phyloP scores from a whole-genome alignment of 2,888 invertebrate species.

The Drosophila nigricruria region DNA sequence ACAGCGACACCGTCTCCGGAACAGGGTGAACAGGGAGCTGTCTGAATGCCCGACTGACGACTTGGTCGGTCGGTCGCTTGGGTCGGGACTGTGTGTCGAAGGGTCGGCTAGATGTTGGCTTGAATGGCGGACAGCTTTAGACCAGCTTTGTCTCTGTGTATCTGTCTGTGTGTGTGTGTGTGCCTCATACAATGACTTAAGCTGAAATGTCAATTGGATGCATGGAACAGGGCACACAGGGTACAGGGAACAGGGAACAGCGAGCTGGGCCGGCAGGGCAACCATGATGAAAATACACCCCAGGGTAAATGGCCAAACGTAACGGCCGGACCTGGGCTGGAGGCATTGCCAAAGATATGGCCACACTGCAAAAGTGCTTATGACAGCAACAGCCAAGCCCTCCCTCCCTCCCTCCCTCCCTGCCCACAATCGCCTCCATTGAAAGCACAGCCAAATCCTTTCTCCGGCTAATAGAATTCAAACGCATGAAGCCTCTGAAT shows the following conservation, averaged over 20 bases:
- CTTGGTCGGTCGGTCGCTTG: background rate
- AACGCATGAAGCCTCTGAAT: conserved; percentile 78
- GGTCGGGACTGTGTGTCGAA: conserved; percentile 19
- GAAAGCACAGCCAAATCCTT: conserved; percentile 68
- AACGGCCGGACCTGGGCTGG: conserved; percentile 37
- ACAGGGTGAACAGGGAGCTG: conserved; percentile 35
- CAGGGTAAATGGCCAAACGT: conserved; percentile 66
- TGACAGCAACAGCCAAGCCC: conserved; percentile 60
- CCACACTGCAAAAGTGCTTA: conserved; percentile 71
- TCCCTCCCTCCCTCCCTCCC: background rate
- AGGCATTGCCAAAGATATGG: conserved; percentile 53
- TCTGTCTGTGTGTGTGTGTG: conserved; percentile 42
- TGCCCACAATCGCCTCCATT: background rate
- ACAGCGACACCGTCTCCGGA: conserved; percentile 43
- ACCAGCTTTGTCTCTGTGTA: conserved; percentile 27
- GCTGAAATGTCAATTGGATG: conserved; percentile 81
- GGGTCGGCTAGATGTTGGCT: conserved; percentile 30
- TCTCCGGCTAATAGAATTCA: conserved; percentile 77
- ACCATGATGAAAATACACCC: conserved; percentile 74
- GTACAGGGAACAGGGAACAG: conserved; percentile 10
- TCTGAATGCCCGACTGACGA: conserved; percentile 41
- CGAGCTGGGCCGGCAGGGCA: conserved; percentile 15
- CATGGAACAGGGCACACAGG: conserved; percentile 48
- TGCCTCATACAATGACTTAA: conserved; percentile 76
- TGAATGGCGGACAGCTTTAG: conserved; percentile 70